Evolutionary conservation across 2,113 vertebrate genomes (phyloP).

Genomic region (Miniopterus natalensis): DNA sequence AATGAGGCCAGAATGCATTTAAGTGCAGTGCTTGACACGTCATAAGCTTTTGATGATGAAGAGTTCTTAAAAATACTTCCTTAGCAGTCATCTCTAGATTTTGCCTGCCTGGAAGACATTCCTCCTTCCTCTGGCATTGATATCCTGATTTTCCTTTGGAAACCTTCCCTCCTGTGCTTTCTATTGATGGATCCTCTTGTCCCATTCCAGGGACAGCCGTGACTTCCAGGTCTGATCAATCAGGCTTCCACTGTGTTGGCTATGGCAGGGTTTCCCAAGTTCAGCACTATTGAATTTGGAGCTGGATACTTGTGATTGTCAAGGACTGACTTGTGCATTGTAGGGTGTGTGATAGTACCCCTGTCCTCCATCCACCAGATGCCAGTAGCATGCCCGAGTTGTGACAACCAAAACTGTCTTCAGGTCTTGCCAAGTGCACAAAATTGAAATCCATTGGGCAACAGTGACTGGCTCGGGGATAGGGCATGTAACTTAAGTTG

Average conservation of each 20-base stretch:
- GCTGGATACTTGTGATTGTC: not conserved
- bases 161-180: not conserved
- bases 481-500: not conserved
- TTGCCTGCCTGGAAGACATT: not conserved
- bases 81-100: not conserved
- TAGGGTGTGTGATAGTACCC: not conserved
- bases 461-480: not conserved
- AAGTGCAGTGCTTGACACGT: not conserved
- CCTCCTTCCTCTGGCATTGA: not conserved
- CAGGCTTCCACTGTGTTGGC: not conserved
- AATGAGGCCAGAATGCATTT: not conserved
- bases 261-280: not conserved
- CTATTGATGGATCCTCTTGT: not conserved
- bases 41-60: not conserved
- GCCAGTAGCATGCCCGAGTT: not conserved
- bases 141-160: not conserved
- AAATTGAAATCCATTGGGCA: not conserved
- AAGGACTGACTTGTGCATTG: not conserved
- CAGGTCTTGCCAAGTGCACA: not conserved
- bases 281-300: not conserved
- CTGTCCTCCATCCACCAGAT: not conserved
- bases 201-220: not conserved
- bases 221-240: not conserved
- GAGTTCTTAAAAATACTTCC: not conserved
- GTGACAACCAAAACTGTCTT: not conserved